phyloP scores from a whole-genome alignment of 2,797 vertebrate genomes.

The Aotus griseimembra region DNA sequence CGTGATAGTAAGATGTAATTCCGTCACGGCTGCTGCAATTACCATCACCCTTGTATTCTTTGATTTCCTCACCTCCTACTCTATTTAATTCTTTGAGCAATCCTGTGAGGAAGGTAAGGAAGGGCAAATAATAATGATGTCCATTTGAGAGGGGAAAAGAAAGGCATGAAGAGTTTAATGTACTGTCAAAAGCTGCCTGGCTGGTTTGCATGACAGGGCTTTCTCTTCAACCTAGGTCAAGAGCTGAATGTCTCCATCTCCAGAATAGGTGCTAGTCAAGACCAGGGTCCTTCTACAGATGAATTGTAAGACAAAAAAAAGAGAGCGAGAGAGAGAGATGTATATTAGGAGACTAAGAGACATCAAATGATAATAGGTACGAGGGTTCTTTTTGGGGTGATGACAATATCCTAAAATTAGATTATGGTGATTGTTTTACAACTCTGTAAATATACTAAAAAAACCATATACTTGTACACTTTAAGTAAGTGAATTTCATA shows the following conservation, averaged over 20 bases:
- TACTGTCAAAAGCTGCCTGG: background rate
- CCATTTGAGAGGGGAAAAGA: background rate
- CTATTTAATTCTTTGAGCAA: constrained; percentile 28
- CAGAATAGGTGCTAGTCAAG: background rate
- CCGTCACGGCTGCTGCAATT: background rate
- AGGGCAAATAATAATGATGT: background rate
- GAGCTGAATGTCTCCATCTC: background rate
- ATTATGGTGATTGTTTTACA: background rate
- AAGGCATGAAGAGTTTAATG: background rate
- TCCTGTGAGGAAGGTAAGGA: background rate
- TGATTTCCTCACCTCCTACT: background rate
- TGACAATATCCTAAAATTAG: background rate
- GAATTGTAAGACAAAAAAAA: background rate
- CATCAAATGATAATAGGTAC: background rate
- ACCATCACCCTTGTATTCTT: background rate
- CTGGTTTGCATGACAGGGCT: background rate
- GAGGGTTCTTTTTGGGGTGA: background rate
- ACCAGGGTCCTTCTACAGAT: background rate
- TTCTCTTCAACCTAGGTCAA: background rate
- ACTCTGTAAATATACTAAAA: background rate
- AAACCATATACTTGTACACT: background rate
- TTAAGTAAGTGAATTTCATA: background rate
- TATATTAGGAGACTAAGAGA: background rate
- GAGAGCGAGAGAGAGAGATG: background rate
- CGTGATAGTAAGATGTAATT: background rate